These are phyloP conservation scores for Numenius arquata DNA, from an alignment of 2,113 vertebrate species.

Conservation along the genomic window DNA sequence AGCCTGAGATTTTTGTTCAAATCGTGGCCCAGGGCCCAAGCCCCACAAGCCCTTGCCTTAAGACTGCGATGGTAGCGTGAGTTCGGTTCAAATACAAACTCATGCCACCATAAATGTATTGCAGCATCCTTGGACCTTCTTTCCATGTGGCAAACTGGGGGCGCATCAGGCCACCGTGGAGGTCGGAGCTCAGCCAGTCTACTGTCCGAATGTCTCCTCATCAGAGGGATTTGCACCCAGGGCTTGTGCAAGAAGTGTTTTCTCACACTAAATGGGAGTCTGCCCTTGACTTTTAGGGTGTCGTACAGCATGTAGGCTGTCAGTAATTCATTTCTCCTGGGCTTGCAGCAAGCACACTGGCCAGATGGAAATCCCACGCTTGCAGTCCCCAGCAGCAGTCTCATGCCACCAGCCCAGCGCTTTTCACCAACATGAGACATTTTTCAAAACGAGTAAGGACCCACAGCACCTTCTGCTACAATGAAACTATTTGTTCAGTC, in stretches of 20 bases:
- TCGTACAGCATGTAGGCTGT: background rate
- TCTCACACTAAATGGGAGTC: background rate
- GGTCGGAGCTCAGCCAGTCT: background rate
- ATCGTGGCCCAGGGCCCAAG: accelerated
- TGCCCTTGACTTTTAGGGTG: background rate
- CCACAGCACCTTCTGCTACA: background rate
- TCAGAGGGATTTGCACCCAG: background rate
- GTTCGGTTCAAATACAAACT: background rate
- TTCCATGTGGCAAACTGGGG: background rate
- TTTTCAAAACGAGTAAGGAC: background rate
- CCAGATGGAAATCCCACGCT: constrained; percentile 50
- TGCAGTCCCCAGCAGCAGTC: background rate
- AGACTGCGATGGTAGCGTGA: background rate
- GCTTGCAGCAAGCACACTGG: background rate
- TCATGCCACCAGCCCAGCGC: background rate
- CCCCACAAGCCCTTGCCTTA: background rate
- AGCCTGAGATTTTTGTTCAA: background rate
- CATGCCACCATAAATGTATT: background rate
- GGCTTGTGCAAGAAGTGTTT: background rate
- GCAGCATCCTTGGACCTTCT: background rate
- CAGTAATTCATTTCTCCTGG: background rate
- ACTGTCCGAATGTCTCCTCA: background rate
- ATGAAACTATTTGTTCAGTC: background rate
- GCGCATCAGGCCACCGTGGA: background rate
- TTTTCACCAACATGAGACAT: background rate